A percentile compares a stretch with the other conserved stretches of the same genome.
These are phyloP conservation scores for Kryphioiulus occultus DNA, from an alignment of 2,888 invertebrate genomes.

Conservation along the genomic window DNA sequence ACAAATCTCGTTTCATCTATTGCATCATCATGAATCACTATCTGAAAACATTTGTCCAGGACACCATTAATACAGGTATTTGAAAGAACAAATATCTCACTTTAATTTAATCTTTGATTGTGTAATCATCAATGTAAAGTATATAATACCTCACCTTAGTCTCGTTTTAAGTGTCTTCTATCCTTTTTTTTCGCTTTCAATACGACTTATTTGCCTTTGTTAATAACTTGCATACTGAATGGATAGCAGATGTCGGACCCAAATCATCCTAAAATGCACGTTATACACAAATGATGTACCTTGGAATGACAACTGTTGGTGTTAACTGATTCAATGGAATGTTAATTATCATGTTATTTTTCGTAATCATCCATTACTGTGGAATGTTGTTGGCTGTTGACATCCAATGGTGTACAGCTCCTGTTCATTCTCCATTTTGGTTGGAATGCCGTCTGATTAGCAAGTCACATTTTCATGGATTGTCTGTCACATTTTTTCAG, in stretches of 20 bases:
- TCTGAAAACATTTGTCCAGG: neutral
- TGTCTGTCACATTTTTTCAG: conserved; percentile 48
- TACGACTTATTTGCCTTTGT: neutral
- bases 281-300: neutral
- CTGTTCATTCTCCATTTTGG: neutral
- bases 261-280: neutral
- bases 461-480: neutral
- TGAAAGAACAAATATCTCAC: neutral
- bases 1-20: neutral
- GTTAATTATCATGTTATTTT: neutral
- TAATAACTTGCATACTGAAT: neutral
- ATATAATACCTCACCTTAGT: neutral
- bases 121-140: conserved; percentile 15
- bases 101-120: conserved; percentile 22
- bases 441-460: neutral
- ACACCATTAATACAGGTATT: neutral
- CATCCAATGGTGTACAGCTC: neutral
- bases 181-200: neutral
- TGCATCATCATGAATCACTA: too few species aligned
- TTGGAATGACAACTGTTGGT: neutral
- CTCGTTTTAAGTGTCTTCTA: neutral
- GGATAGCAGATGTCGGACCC: neutral
- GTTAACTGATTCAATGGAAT: neutral
- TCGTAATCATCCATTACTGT: neutral
- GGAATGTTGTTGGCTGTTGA: neutral